Evolutionary conservation across 2,888 invertebrate species (phyloP).

Genomic region (Autographa pulchrina): DNA sequence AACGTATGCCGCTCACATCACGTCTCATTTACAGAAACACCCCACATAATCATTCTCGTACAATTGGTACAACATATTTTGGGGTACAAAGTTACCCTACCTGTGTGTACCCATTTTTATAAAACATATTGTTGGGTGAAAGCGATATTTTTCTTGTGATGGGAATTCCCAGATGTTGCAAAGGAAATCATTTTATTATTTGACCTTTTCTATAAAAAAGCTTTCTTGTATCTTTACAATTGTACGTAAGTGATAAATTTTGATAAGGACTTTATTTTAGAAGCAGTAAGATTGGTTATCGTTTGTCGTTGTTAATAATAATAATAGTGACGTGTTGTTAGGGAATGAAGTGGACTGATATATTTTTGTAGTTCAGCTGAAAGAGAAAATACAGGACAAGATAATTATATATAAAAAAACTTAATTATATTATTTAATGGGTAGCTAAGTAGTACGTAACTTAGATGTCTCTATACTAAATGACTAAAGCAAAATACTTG

Average conservation of each 20-base stretch:
- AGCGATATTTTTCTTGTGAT: slow-evolving; percentile 18
- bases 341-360: too few species aligned
- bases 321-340: too few species aligned
- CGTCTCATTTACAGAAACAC: background rate
- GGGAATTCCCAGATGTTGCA: slow-evolving; percentile 36
- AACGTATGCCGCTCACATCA: background rate
- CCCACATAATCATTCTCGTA: slow-evolving; percentile 1
- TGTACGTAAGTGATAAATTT: background rate
- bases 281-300: background rate
- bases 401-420: too few species aligned
- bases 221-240: background rate
- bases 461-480: too few species aligned
- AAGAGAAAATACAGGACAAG: too few species aligned
- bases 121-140: slow-evolving; percentile 20
- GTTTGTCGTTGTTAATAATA: too few species aligned
- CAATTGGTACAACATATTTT: slow-evolving; percentile 2
- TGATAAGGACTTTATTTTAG: background rate
- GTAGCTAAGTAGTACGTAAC: too few species aligned
- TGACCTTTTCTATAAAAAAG: background rate
- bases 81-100: slow-evolving; percentile 9
- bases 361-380: too few species aligned
- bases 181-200: slow-evolving; percentile 27
- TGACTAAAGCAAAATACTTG: too few species aligned
- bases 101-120: slow-evolving; percentile 33
- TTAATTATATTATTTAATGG: too few species aligned